A percentile compares a stretch with the other conserved stretches of the same genome.
These are phyloP conservation scores for Phyllostomus hastatus DNA, from an alignment of 2,113 vertebrate species.

Conservation along the genomic window DNA sequence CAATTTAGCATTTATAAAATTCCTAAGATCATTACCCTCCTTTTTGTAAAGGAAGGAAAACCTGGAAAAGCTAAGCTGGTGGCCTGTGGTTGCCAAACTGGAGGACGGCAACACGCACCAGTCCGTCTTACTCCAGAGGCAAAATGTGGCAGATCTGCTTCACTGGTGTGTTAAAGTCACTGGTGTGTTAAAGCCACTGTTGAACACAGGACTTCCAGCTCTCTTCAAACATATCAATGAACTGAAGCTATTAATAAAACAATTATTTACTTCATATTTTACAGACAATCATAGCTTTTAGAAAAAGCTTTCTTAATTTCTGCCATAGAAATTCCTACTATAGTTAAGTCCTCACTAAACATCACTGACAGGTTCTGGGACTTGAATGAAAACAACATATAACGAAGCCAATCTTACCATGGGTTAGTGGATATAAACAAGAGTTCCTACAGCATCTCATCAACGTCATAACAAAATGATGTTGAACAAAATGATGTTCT, in stretches of 20 bases:
- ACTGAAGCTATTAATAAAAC: background rate
- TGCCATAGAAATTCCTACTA: background rate
- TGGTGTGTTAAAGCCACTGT: background rate
- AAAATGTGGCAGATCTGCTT: background rate
- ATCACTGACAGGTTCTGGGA: background rate
- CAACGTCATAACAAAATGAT: background rate
- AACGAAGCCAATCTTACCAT: background rate
- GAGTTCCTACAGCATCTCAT: background rate
- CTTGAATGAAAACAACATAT: background rate
- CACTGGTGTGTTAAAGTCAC: background rate
- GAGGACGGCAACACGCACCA: background rate
- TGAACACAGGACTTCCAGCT: background rate
- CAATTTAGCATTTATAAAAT: constrained; percentile 5
- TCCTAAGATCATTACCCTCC: background rate
- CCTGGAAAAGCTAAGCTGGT: constrained; percentile 41
- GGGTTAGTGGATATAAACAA: background rate
- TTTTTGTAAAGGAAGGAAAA: background rate
- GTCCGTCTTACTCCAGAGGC: background rate
- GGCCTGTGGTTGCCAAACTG: background rate
- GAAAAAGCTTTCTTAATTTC: background rate
- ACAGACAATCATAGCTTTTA: background rate
- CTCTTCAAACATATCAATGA: background rate
- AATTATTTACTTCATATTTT: background rate
- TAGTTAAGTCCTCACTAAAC: background rate
- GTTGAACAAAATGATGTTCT: background rate